Evolutionary conservation across 2,113 vertebrate genomes (phyloP).

Genomic region (Gorilla gorilla): DNA sequence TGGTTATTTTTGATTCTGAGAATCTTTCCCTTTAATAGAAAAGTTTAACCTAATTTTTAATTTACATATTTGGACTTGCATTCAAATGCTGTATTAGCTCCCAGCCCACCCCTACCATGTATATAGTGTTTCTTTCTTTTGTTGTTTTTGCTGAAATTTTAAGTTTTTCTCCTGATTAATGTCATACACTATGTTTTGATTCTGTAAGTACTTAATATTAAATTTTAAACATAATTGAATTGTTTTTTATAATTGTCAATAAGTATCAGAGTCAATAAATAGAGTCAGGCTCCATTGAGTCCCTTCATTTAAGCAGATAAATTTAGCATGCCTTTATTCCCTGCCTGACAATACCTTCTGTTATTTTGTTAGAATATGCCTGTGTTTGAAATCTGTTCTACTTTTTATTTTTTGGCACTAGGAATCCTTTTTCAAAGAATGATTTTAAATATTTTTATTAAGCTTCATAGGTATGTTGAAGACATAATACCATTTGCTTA

Average conservation of each 20-base stretch:
- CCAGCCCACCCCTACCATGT: accelerated
- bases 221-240: not conserved
- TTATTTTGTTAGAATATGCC: not conserved
- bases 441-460: not conserved
- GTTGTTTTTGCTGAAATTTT: not conserved
- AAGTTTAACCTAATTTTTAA: not conserved
- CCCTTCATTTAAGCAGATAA: not conserved
- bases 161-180: not conserved
- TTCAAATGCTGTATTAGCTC: not conserved
- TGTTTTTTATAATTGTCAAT: not conserved
- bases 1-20: not conserved
- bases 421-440: not conserved
- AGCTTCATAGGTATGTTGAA: not conserved
- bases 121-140: not conserved
- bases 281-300: not conserved
- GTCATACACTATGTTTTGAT: not conserved
- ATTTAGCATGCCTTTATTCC: not conserved
- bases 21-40: not conserved
- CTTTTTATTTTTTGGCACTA: not conserved
- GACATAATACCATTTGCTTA: not conserved
- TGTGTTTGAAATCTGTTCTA: not conserved
- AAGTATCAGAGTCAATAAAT: not conserved
- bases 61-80: not conserved
- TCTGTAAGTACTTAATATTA: not conserved
- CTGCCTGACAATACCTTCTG: not conserved